A percentile compares a stretch with the other conserved stretches of the same genome.
phyloP scores from a whole-genome alignment of 2,888 invertebrate species.

The Eupithecia exiguata region DNA sequence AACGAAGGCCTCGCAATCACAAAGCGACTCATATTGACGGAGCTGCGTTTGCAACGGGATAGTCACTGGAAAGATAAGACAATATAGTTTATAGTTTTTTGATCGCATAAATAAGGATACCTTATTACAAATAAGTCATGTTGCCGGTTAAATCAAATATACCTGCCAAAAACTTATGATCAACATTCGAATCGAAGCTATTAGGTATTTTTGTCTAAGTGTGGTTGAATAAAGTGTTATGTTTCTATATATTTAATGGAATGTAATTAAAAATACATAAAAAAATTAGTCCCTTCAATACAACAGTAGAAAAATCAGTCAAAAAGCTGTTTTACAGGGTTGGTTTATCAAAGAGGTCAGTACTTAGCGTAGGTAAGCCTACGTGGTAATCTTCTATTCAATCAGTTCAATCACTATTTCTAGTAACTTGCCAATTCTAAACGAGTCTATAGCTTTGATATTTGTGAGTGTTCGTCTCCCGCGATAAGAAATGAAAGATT shows the following conservation, averaged over 20 bases:
- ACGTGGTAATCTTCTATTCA: not conserved
- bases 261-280: too few species aligned
- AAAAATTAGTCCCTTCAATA: too few species aligned
- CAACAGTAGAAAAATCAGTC: too few species aligned
- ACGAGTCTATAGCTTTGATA: conserved; percentile 50
- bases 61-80: not conserved
- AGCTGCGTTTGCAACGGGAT: conserved; percentile 18
- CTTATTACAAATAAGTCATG: not conserved
- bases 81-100: not conserved
- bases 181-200: too few species aligned
- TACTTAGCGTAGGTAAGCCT: not conserved
- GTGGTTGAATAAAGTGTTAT: too few species aligned
- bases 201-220: too few species aligned
- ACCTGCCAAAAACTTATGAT: too few species aligned
- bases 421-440: conserved; percentile 4
- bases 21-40: conserved; percentile 33
- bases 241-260: too few species aligned
- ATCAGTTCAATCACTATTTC: not conserved
- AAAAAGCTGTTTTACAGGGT: too few species aligned
- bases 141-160: too few species aligned
- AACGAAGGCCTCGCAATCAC: conserved; percentile 32
- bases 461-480: conserved; percentile 56
- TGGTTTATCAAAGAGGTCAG: not conserved
- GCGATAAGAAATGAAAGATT: conserved; percentile 78
- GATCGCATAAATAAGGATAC: not conserved